Conservation (phyloP, 1,140 invertebrate species). For the Dinoponera quadriceps region DNA sequence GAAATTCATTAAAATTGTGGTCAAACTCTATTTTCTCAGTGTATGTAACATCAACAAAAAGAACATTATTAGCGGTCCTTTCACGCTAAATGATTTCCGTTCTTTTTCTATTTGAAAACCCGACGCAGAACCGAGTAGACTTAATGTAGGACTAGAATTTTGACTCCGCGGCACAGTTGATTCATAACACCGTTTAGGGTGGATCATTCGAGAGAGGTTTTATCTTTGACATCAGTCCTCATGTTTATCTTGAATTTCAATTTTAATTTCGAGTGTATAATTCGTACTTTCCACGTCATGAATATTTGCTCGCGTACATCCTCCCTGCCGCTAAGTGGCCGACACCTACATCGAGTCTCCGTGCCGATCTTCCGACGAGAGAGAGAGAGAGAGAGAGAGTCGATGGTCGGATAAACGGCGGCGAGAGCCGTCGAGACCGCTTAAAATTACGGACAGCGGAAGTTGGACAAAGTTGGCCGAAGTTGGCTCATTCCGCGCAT, state of each 20-base stretch:
- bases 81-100: too few relatives aligned
- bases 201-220: too few relatives aligned
- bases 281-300: background rate
- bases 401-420: slow-evolving; percentile 54
- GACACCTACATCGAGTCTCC: background rate
- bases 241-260: background rate
- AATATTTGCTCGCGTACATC: background rate
- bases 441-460: slow-evolving; percentile 57
- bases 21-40: too few relatives aligned
- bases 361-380: background rate
- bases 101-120: too few relatives aligned
- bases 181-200: too few relatives aligned
- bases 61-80: too few relatives aligned
- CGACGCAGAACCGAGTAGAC: too few relatives aligned
- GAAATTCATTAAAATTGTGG: too few relatives aligned
- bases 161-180: too few relatives aligned
- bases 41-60: too few relatives aligned
- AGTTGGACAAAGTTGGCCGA: slow-evolving; percentile 53
- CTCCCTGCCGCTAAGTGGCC: background rate
- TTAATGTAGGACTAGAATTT: too few relatives aligned
- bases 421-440: slow-evolving; percentile 55
- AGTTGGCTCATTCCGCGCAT: slow-evolving; percentile 61
- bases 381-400: background rate
- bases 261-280: background rate
- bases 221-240: background rate